Conservation (phyloP, 2,113 vertebrate genomes). For the Ceyx melanurus region DNA sequence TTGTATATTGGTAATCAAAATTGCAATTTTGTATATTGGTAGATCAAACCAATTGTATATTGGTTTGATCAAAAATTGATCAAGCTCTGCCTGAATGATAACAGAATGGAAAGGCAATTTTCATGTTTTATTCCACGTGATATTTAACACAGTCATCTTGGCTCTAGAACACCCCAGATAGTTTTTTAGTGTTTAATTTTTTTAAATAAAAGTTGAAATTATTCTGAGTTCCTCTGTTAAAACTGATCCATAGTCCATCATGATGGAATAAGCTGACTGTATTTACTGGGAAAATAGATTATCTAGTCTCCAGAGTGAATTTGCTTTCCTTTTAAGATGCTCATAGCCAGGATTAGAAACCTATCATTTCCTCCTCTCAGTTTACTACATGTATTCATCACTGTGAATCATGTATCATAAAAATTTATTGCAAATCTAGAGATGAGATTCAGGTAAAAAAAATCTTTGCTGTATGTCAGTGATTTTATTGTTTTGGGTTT, state of each 20-base stretch:
- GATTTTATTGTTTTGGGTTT: background rate
- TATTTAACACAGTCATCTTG: background rate
- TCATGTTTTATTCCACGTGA: background rate
- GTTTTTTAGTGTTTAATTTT: background rate
- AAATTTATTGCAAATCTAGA: background rate
- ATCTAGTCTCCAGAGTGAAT: background rate
- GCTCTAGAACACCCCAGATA: background rate
- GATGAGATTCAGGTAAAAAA: background rate
- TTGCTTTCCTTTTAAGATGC: background rate
- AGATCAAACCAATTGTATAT: no score
- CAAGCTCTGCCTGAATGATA: background rate
- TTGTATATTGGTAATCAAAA: background rate
- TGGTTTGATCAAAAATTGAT: no score
- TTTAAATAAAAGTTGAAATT: background rate
- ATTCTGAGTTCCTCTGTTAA: background rate
- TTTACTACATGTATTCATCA: background rate
- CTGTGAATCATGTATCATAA: background rate
- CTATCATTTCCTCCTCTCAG: background rate
- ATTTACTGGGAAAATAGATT: background rate
- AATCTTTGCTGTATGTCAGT: background rate
- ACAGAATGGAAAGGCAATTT: background rate
- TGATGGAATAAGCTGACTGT: background rate
- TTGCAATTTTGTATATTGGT: no score
- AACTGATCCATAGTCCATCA: background rate
- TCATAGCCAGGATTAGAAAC: background rate